Base-by-base conservation (phyloP, 2,797 vertebrate genomes). In the Argyrosomus regius region DNA sequence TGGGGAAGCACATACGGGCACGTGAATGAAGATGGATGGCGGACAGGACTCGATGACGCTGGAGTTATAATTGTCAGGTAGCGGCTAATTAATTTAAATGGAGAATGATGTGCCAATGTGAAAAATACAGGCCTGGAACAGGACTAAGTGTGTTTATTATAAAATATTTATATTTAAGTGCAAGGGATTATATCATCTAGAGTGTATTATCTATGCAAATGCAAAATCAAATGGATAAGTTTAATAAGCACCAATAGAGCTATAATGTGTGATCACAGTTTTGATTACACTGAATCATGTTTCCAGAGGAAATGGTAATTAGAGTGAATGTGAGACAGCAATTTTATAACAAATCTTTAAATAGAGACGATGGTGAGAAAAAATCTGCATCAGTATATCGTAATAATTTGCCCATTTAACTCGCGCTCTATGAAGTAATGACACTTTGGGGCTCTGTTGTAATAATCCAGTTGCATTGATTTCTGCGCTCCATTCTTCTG, bases 401-500 rank as follows among this genome's bases (percentile, higher is more conserved):
- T 22, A 79, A 69, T 78, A 63, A 84, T 82, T 84, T 43, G 45
- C 48, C 56, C 73, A 39, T 85, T 88, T 67, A 77, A 62, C 65
- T 78, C 3, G 0, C 45, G 52, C 72, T 59, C 13, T 65, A 56
- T 58, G 10, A 75, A 83, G 69, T 75, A 82, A 84, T 81, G 81
- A 85, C 84, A 81, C 86, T 80, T 81, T 10, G 43, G 52, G 62
- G 52, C 74, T 75, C 69, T 59, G 83, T 69, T 62, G 60, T 80
- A 74, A 48, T 82, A 76, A 89, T 85, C 84, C 73, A 73, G 59
- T 78, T 20, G 57, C 73, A 92, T 87, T 69, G 85, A 92, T 90
- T 71, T 35, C 22, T 1, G 31, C 0, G 31, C 80, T 22, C 16
- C 46, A 26, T 49, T 76, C 69, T 62, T 72, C 58, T 71, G 80